Percentiles rank a stretch among this genome's conserved stretches.
Conservation (phyloP, 1,140 invertebrate genomes). For the Pseudomyrmex cubaensis region DNA sequence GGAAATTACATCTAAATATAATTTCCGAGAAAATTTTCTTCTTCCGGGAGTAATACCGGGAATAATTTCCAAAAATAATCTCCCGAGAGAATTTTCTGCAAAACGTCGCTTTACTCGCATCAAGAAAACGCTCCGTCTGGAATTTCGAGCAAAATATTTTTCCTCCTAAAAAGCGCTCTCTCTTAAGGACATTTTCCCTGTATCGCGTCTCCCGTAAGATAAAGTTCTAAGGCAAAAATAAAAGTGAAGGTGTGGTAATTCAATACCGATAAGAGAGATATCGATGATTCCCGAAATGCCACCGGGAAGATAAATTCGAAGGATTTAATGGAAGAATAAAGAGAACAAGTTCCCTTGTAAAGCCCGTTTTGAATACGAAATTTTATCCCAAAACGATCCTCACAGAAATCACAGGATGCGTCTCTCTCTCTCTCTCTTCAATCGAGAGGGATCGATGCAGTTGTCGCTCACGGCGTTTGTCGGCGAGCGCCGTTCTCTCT, state of each 20-base stretch:
- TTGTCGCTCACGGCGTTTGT: constrained; percentile 10
- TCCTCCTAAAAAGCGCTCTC: background rate
- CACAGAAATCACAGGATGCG: background rate
- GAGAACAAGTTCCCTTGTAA: background rate
- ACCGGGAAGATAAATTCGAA: background rate
- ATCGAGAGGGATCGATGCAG: constrained; percentile 11
- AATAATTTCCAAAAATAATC: constrained; percentile 40
- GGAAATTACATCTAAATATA: constrained; percentile 1
- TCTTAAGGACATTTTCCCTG: background rate
- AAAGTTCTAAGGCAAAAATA: background rate
- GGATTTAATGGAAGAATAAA: background rate
- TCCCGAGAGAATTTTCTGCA: constrained; percentile 10
- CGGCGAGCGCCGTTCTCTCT: background rate
- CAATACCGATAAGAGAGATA: background rate
- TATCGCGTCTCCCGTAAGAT: background rate
- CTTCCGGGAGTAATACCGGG: constrained; percentile 14
- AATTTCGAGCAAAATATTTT: constrained; percentile 7
- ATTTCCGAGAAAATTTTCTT: constrained; percentile 27
- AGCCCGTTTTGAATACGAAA: background rate
- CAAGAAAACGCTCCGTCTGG: background rate
- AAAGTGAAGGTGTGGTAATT: background rate
- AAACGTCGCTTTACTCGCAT: background rate
- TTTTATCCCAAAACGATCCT: background rate
- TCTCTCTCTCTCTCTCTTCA: background rate
- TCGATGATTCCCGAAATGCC: background rate